phyloP scores from a whole-genome alignment of 2,888 invertebrate genomes.

The Aphelenchoides bicaudatus region DNA sequence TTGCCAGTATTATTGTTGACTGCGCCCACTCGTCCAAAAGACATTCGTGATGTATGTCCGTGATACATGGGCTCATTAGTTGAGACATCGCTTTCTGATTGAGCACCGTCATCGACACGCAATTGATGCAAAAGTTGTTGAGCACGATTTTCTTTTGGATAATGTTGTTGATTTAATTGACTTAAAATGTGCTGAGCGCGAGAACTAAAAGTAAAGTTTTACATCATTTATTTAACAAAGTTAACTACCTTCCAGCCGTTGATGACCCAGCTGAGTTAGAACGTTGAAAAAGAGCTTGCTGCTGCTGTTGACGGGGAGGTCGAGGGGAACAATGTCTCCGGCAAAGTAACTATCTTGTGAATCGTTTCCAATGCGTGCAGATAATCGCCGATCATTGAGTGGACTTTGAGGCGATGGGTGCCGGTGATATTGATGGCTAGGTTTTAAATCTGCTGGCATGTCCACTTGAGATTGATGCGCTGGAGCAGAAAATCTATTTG shows the following conservation, averaged over 20 bases:
- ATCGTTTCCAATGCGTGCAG: not conserved
- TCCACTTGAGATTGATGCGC: not conserved
- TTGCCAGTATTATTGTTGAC: no score
- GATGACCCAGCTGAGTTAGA: slow-evolving; percentile 2
- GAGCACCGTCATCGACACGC: slow-evolving; percentile 35
- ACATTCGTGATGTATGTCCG: no score
- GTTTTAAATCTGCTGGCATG: no score
- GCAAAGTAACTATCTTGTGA: no score
- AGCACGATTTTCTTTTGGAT: slow-evolving; percentile 34
- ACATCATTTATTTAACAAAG: no score
- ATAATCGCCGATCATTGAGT: not conserved
- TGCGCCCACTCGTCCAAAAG: no score
- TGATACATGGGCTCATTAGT: slow-evolving; percentile 23
- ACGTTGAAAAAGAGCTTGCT: slow-evolving; percentile 10
- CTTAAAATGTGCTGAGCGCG: not conserved
- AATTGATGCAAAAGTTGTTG: slow-evolving; percentile 39
- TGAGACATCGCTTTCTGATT: slow-evolving; percentile 39
- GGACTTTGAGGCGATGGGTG: not conserved
- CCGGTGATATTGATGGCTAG: no score
- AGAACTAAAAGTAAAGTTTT: no score
- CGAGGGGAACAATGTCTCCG: no score
- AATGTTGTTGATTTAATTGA: no score
- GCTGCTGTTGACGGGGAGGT: slow-evolving; percentile 16
- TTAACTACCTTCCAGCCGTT: not conserved
- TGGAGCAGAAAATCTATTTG: no score